phyloP scores from a whole-genome alignment of 2,113 vertebrate species.

The Rafetus swinhoei region DNA sequence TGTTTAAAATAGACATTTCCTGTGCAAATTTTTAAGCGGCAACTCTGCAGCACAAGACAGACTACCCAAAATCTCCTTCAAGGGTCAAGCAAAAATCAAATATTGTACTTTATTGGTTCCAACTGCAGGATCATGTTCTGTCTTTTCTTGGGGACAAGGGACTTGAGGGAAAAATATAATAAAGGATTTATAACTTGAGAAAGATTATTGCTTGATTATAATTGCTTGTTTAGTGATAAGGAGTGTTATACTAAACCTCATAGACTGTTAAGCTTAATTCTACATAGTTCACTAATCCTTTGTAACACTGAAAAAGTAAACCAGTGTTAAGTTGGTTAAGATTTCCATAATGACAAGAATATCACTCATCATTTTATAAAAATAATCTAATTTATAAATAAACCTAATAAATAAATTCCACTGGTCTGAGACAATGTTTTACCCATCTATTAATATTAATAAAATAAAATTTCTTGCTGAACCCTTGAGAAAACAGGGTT shows the following conservation, averaged over 20 bases:
- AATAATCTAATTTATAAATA: neutral
- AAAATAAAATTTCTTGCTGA: neutral
- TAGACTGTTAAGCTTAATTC: neutral
- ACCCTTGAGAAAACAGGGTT: fast-evolving
- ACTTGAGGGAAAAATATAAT: neutral
- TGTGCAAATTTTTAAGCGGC: neutral
- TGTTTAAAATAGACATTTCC: neutral
- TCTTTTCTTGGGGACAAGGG: neutral
- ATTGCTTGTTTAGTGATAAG: neutral
- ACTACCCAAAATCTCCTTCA: neutral
- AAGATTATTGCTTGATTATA: neutral
- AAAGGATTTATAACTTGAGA: slow-evolving; percentile 1
- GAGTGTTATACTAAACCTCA: neutral
- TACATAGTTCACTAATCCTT: neutral
- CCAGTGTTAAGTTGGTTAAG: neutral
- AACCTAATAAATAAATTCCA: fast-evolving
- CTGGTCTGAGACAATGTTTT: fast-evolving
- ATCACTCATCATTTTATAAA: neutral
- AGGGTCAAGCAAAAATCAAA: neutral
- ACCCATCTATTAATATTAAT: fast-evolving
- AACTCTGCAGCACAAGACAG: neutral
- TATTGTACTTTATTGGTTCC: fast-evolving
- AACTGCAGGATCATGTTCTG: neutral
- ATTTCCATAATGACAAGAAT: neutral
- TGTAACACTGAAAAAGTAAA: neutral